Conservation (phyloP, 64 coral and sea anemone genomes). For the Montipora sp. region DNA sequence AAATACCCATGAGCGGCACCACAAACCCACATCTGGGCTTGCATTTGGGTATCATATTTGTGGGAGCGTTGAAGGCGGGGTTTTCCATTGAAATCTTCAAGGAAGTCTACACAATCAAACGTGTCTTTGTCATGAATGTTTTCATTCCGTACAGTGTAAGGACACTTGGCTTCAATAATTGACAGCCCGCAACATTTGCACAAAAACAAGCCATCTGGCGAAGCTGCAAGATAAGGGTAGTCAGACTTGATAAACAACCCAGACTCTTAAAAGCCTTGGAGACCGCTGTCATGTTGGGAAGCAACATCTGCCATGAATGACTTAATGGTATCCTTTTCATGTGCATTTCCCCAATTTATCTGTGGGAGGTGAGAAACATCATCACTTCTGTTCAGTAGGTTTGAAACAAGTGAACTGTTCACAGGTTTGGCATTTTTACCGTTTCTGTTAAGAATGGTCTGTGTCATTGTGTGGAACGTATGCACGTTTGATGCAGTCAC, state of each 20-base stretch:
- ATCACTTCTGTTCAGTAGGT: constrained; percentile 9
- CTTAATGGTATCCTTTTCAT: constrained; percentile 45
- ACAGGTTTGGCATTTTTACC: constrained; percentile 32
- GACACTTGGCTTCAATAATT: constrained; percentile 60
- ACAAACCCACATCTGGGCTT: background rate
- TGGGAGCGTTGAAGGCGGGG: constrained; percentile 7
- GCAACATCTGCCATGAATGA: constrained; percentile 41
- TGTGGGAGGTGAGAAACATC: constrained; percentile 51
- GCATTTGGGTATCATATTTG: constrained; percentile 64
- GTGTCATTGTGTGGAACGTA: constrained; percentile 45
- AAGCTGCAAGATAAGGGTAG: constrained; percentile 50
- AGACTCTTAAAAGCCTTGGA: no score
- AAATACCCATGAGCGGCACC: background rate
- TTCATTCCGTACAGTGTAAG: constrained; percentile 49
- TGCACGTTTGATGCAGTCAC: constrained; percentile 71
- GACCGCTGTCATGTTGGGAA: background rate
- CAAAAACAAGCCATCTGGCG: constrained; percentile 36
- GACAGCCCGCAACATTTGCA: background rate
- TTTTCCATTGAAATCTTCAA: background rate
- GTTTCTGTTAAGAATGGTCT: constrained; percentile 44
- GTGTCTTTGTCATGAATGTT: no score
- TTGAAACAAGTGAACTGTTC: constrained; percentile 34
- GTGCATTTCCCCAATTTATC: constrained; percentile 47
- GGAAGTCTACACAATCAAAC: constrained; percentile 27
- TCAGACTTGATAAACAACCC: no score